Percentiles rank a stretch among this genome's conserved stretches.
phyloP scores from a whole-genome alignment of 1,140 invertebrate genomes.

The Trichonephila clavata region DNA sequence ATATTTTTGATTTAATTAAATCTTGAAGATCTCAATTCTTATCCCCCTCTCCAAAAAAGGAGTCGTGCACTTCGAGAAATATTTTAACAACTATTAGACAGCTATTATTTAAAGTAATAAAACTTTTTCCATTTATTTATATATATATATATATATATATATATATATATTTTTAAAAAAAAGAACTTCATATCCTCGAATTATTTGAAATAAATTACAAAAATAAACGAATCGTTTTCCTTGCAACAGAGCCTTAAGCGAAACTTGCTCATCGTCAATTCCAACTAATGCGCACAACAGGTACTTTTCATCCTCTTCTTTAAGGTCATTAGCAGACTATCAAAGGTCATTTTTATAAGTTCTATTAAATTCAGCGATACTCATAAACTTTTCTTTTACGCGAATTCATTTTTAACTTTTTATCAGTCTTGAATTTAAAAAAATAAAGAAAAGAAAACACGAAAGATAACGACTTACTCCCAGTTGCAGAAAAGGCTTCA shows the following conservation, averaged over 20 bases:
- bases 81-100: not conserved
- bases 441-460: not conserved
- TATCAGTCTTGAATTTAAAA: constrained; percentile 1
- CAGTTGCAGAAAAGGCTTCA: not conserved
- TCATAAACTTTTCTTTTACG: not conserved
- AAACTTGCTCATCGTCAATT: not conserved
- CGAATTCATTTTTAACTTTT: constrained; percentile 29
- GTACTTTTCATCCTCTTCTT: not conserved
- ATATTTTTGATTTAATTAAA: not conserved
- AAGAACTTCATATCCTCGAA: not conserved
- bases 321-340: constrained; percentile 14
- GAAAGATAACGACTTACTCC: constrained; percentile 27
- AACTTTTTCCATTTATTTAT: not conserved
- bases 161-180: not conserved
- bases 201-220: not conserved
- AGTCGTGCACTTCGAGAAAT: not conserved
- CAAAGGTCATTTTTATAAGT: constrained; percentile 7
- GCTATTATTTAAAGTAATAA: not conserved
- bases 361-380: not conserved
- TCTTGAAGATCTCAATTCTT: not conserved
- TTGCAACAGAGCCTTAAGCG: not conserved
- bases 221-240: not conserved
- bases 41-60: not conserved
- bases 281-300: not conserved
- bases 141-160: too few relatives aligned